Conservation (phyloP, 2,888 invertebrate species). For the Emmelina monodactyla region DNA sequence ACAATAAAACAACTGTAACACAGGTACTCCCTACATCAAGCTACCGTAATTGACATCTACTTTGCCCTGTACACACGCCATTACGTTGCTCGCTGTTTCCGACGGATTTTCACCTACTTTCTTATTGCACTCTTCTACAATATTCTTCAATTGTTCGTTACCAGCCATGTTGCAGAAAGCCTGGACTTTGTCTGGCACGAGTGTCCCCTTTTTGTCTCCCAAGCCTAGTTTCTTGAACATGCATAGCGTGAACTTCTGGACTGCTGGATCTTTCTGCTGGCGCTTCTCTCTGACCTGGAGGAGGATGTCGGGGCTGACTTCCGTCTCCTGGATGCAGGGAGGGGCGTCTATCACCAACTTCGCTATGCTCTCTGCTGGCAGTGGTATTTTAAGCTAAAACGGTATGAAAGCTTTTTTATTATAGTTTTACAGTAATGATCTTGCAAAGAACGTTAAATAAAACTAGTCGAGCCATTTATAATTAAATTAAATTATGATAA, state of each 20-base stretch:
- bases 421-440: too few species aligned
- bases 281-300: constrained; percentile 27
- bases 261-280: constrained; percentile 26
- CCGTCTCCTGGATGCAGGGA: constrained; percentile 3
- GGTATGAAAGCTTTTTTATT: too few species aligned
- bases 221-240: constrained; percentile 31
- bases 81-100: constrained; percentile 31
- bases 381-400: constrained; percentile 3
- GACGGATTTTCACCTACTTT: constrained; percentile 24
- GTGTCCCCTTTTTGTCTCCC: constrained; percentile 25
- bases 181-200: constrained; percentile 33
- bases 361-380: constrained; percentile 3
- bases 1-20: too few species aligned
- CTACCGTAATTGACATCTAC: not conserved
- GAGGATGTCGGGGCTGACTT: not conserved
- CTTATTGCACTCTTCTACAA: constrained; percentile 28
- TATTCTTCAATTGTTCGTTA: constrained; percentile 24
- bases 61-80: constrained; percentile 30
- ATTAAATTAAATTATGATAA: too few species aligned
- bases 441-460: too few species aligned
- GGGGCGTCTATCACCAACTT: not conserved
- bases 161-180: constrained; percentile 26
- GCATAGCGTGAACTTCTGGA: constrained; percentile 38
- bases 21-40: too few species aligned
- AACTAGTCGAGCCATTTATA: too few species aligned